A percentile compares a stretch with the other conserved stretches of the same genome.
phyloP scores from a whole-genome alignment of 1,140 invertebrate genomes.

The Drosophila micromelanica region DNA sequence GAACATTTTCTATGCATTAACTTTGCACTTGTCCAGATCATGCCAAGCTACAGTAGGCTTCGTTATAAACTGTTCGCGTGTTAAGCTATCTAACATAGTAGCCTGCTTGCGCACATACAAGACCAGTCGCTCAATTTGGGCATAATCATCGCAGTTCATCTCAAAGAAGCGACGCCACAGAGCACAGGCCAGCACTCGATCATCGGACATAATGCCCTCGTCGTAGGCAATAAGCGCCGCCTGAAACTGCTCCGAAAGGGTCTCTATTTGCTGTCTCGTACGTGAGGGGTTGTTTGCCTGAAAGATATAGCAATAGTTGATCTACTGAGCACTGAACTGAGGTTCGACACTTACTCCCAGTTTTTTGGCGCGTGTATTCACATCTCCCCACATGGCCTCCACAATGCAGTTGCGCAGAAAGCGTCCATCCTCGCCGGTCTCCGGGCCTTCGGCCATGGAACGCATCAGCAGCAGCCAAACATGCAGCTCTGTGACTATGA shows the following conservation, averaged over 20 bases:
- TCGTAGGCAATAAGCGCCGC: conserved; percentile 94
- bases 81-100: conserved; percentile 84
- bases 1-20: conserved; percentile 43
- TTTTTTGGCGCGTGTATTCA: conserved; percentile 89
- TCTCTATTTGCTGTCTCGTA: conserved; percentile 86
- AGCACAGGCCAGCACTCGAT: conserved; percentile 90
- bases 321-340: too few species aligned
- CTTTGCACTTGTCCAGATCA: conserved; percentile 73
- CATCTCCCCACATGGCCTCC: conserved; percentile 92
- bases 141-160: conserved; percentile 86
- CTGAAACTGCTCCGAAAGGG: conserved; percentile 91
- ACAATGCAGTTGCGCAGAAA: conserved; percentile 90
- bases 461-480: conserved; percentile 92
- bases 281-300: conserved; percentile 86
- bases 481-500: conserved; percentile 92
- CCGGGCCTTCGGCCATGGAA: conserved; percentile 89
- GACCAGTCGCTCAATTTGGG: conserved; percentile 88
- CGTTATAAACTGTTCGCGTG: conserved; percentile 81
- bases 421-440: conserved; percentile 87
- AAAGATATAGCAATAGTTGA: neutral
- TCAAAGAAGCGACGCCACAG: conserved; percentile 93
- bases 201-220: conserved; percentile 91
- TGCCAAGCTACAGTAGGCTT: conserved; percentile 83
- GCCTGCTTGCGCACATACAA: conserved; percentile 90
- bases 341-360: conserved; percentile 87